Base-by-base conservation (phyloP, 2,797 vertebrate genomes). In the Steatocranus sp. region DNA sequence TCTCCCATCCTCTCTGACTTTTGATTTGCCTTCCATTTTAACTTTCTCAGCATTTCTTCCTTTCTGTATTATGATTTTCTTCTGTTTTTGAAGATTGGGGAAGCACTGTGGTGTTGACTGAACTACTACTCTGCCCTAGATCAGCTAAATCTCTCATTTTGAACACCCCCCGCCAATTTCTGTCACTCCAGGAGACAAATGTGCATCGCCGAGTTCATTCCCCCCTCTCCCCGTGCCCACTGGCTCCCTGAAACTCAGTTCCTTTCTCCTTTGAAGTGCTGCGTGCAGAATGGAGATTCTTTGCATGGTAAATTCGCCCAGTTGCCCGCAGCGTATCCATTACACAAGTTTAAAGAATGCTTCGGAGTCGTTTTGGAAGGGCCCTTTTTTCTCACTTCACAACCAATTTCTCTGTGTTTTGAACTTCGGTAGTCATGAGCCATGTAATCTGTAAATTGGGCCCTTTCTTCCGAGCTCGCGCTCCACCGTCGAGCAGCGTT, bases 371-470 rank as follows among this genome's bases (percentile, higher is more conserved):
- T 95, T 96, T 93, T 94, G 94, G 91, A 96, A 95, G 87, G 92
- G 83, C 85, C 63, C 85, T 95, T 95, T 95, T 95, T 95, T 94
- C 91, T 95, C 93, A 95, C 95, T 96, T 96, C 96, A 96, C 91
- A 96, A 95, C 95, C 94, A 93, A 95, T 96, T 96, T 96, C 95
- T 96, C 94, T 90, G 92, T 95, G 96, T 97, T 96, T 97, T 96
- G 95, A 97, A 96, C 96, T 96, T 91, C 89, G 94, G 94, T 95
- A 91, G 94, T 96, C 94, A 95, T 93, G 95, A 96, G 96, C 96
- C 96, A 96, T 96, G 96, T 97, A 96, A 96, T 97, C 96, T 96
- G 91, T 93, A 96, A 97, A 97, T 96, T 96, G 95, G 93, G 90
- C 93, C 86, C 93, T 95, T 95, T 96, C 94, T 95, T 95, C 92